Conservation (phyloP, 2,113 vertebrate genomes). For the Camarhynchus parvulus region DNA sequence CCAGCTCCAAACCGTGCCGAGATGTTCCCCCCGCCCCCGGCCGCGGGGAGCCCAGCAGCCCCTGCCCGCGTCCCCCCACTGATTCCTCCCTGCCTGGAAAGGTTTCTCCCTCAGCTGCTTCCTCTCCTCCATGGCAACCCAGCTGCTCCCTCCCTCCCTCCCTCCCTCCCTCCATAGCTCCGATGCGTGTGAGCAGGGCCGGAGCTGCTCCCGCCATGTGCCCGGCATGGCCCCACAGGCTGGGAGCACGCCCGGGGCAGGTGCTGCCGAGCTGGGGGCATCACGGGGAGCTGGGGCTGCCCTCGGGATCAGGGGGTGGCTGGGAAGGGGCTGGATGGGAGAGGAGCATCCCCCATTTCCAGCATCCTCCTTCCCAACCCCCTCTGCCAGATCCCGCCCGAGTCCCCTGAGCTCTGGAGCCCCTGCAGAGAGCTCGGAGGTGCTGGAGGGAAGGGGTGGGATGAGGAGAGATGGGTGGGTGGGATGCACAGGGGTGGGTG, state of each 20-base stretch:
- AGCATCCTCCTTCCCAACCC: not conserved
- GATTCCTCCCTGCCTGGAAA: not conserved
- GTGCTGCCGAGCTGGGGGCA: not conserved
- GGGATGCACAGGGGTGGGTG: not conserved
- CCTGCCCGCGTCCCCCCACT: not conserved
- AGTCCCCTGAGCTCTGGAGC: not conserved
- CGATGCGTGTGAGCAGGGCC: not conserved
- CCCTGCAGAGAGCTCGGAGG: not conserved
- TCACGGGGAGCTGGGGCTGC: accelerated
- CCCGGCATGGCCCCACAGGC: accelerated
- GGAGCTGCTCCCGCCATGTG: not conserved
- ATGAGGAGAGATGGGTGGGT: not conserved
- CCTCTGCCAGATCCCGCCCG: accelerated
- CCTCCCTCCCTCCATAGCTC: too few relatives aligned
- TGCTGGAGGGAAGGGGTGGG: not conserved
- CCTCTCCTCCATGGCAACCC: too few relatives aligned
- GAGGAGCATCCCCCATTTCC: not conserved
- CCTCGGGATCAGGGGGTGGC: accelerated
- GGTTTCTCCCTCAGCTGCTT: constrained; percentile 41
- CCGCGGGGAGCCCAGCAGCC: not conserved
- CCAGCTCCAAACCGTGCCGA: not conserved
- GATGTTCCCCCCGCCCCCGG: not conserved
- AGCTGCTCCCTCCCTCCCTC: not conserved
- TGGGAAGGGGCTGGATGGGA: not conserved
- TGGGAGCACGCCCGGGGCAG: not conserved